These are phyloP conservation scores for Centrocercus urophasianus DNA, from an alignment of 2,113 vertebrate genomes.

Conservation along the genomic window DNA sequence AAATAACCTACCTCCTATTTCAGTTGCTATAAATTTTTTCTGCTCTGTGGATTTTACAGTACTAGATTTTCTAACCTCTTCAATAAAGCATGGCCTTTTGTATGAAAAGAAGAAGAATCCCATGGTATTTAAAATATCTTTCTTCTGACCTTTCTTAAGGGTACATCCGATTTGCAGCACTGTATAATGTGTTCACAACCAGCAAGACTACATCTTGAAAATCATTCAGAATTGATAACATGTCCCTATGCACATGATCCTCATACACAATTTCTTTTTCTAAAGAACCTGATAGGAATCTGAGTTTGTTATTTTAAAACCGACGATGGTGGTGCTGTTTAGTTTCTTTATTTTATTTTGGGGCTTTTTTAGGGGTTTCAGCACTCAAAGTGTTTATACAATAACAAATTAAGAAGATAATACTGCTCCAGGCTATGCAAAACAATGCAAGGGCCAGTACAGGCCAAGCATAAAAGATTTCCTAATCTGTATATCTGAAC, in stretches of 20 bases:
- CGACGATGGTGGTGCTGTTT: slow-evolving; percentile 1
- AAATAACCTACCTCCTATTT: slow-evolving; percentile 28
- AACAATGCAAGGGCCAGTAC: background rate
- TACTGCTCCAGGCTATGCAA: background rate
- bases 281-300: slow-evolving; percentile 34
- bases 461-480: slow-evolving; percentile 29
- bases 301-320: slow-evolving; percentile 31
- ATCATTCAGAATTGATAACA: slow-evolving; percentile 24
- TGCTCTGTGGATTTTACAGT: slow-evolving; percentile 17
- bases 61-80: slow-evolving; percentile 53
- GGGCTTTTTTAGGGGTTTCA: background rate
- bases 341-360: background rate
- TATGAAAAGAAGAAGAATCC: slow-evolving; percentile 43
- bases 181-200: slow-evolving; percentile 47
- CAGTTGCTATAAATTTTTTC: slow-evolving; percentile 11
- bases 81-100: slow-evolving; percentile 59
- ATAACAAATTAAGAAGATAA: slow-evolving; percentile 38
- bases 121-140: slow-evolving; percentile 63
- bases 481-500: background rate
- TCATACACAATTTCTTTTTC: slow-evolving; percentile 34
- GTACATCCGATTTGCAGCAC: slow-evolving; percentile 27
- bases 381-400: slow-evolving; percentile 37
- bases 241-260: slow-evolving; percentile 40
- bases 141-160: slow-evolving; percentile 64
- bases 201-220: slow-evolving; percentile 45